phyloP scores from a whole-genome alignment of 92 coral and sea anemone genomes.

The Epizoanthus illoricatus region DNA sequence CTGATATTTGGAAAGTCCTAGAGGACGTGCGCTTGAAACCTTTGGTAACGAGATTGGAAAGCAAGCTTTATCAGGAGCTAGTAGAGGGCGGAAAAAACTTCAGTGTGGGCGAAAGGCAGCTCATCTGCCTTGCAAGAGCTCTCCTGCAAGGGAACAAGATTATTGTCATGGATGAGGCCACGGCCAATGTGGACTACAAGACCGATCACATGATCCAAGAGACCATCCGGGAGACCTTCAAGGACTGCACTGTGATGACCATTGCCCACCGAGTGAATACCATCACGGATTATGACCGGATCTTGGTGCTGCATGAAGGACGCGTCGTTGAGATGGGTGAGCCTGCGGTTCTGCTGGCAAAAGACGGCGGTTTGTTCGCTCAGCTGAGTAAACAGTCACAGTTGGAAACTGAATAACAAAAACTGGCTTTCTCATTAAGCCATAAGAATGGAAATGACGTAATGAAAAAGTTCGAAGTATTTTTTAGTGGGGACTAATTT shows the following conservation, averaged over 20 bases:
- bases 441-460: too few species aligned
- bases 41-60: slow-evolving; percentile 1
- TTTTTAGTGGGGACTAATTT: too few species aligned
- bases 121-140: slow-evolving; percentile 36
- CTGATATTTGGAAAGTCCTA: slow-evolving; percentile 26
- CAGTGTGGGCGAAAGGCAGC: slow-evolving; percentile 35
- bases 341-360: slow-evolving; percentile 20
- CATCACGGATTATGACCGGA: slow-evolving; percentile 21
- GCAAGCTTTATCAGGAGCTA: slow-evolving; percentile 24
- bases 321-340: slow-evolving; percentile 26
- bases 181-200: slow-evolving; percentile 40
- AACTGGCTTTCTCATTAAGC: too few species aligned
- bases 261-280: slow-evolving; percentile 31
- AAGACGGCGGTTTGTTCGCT: slow-evolving; percentile 21
- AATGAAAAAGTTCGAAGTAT: too few species aligned
- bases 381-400: slow-evolving; percentile 12
- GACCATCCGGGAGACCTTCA: slow-evolving; percentile 26
- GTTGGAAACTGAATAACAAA: background rate
- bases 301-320: slow-evolving; percentile 15
- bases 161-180: slow-evolving; percentile 42
- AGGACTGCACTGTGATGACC: slow-evolving; percentile 26
- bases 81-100: slow-evolving; percentile 26
- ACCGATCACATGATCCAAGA: slow-evolving; percentile 40
- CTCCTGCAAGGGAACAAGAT: slow-evolving; percentile 33
- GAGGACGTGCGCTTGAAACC: slow-evolving; percentile 1